phyloP scores from a whole-genome alignment of 2,113 vertebrate genomes.

The Dissostichus mawsoni region DNA sequence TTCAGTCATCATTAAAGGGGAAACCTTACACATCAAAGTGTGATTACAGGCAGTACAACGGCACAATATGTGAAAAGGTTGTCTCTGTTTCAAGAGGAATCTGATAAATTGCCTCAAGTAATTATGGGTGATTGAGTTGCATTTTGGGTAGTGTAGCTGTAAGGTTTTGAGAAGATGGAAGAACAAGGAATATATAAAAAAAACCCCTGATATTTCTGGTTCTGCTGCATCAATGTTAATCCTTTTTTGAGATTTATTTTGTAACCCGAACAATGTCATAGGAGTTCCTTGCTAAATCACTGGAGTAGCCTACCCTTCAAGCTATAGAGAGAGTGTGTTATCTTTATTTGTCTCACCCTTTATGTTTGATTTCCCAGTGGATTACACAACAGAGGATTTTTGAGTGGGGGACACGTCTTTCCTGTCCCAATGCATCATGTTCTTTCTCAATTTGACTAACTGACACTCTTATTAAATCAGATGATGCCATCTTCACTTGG shows the following conservation, averaged over 20 bases:
- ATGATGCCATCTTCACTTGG: neutral
- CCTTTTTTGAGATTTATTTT: neutral
- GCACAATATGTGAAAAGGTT: no score
- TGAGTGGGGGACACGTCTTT: neutral
- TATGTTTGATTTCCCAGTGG: constrained; percentile 5
- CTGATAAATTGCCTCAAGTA: no score
- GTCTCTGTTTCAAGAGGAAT: no score
- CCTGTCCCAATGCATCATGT: constrained; percentile 1
- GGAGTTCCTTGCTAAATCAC: neutral
- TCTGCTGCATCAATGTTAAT: neutral
- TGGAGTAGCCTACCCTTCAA: neutral
- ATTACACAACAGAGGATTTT: constrained; percentile 11
- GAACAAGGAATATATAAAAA: no score
- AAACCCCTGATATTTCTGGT: neutral
- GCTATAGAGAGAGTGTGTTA: neutral
- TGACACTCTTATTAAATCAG: neutral
- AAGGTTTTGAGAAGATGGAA: neutral
- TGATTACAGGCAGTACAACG: no score
- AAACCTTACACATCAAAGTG: no score
- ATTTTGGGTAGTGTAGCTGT: no score
- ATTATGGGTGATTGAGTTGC: no score
- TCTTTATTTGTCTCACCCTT: neutral
- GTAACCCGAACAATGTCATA: neutral
- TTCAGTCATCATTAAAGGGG: no score
- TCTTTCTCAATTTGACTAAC: neutral